A percentile compares a stretch with the other conserved stretches of the same genome.
phyloP scores from a whole-genome alignment of 2,888 invertebrate genomes.

The Melinaea marsaeus region DNA sequence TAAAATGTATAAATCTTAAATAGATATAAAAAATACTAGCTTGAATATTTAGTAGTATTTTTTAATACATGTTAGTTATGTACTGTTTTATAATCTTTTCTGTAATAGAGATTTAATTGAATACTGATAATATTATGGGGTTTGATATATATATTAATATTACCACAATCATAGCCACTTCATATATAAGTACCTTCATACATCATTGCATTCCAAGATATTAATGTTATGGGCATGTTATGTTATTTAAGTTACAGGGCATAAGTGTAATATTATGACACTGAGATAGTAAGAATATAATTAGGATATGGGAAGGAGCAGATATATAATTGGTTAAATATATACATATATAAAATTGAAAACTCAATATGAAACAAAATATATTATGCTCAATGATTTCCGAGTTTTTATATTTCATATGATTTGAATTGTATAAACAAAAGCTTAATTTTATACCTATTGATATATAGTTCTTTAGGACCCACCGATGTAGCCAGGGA shows the following conservation, averaged over 20 bases:
- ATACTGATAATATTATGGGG: not conserved
- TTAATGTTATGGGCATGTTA: conserved; percentile 6
- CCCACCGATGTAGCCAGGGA: conserved; percentile 27
- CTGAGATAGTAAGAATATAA: too few species aligned
- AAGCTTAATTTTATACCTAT: too few species aligned
- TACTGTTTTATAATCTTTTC: not conserved
- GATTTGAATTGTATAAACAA: too few species aligned
- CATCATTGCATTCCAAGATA: conserved; percentile 6
- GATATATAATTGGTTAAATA: too few species aligned
- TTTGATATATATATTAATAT: not conserved
- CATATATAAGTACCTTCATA: not conserved
- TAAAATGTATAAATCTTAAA: not conserved
- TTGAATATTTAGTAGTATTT: not conserved
- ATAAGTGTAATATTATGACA: too few species aligned
- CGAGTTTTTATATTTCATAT: too few species aligned
- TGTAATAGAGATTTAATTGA: not conserved
- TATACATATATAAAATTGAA: too few species aligned
- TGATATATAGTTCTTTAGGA: conserved; percentile 10
- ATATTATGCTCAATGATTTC: too few species aligned
- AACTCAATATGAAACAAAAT: too few species aligned
- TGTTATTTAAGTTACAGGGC: not conserved
- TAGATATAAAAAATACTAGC: not conserved
- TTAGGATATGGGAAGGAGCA: too few species aligned
- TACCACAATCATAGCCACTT: too few species aligned
- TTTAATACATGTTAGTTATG: not conserved